Evolutionary conservation across 2,888 invertebrate species (phyloP), one percentile per base, ranked within the genome.

Genomic region (Nysson spinosus): DNA sequence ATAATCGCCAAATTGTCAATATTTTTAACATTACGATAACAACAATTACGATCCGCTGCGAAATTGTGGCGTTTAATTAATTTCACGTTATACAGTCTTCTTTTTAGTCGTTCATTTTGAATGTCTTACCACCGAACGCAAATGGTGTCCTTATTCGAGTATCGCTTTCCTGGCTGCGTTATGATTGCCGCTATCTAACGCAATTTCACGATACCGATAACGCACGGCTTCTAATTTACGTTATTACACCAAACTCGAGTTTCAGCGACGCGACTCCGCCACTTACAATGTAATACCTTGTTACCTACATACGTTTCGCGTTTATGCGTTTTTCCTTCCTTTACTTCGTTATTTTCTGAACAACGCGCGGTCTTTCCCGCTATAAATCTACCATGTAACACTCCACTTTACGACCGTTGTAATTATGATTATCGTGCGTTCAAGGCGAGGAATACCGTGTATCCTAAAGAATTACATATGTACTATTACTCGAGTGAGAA

Each of bases 351-450:
- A 11, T 24, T 24, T 43, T 28, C 16, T 30, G 30, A 20, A 55
- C 28, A n/a, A n/a, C 28, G 7, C 22, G 2, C 20, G 19, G 28
- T 44, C 9, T 40, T 57, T 22, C 44, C 47, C 5, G 26, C 46
- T 24, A 37, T 62, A 50, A 58, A 49, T 56, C 49, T 49, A 20
- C 20, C 26, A 12, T 49, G 14, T 11, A 34, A 12, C 14, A 26
- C 30, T 7, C 19, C n/a, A 22, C 26, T 46, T 55, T 55, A 55
- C 22, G 24, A 11, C 11, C 7, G 20, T 30, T 3, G 49, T 37
- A 55, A 55, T 61, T 61, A 61, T 11, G 16, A 19, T 47, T 55
- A 61, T 61, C 49, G 24, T 32, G 16, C 12, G 2, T 35, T 42
- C 55, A 43, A 49, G 49, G 35, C 26, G 22, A 30, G 17, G 28